Base-by-base conservation (phyloP, 2,797 vertebrate species). In the Perodicticus potto region DNA sequence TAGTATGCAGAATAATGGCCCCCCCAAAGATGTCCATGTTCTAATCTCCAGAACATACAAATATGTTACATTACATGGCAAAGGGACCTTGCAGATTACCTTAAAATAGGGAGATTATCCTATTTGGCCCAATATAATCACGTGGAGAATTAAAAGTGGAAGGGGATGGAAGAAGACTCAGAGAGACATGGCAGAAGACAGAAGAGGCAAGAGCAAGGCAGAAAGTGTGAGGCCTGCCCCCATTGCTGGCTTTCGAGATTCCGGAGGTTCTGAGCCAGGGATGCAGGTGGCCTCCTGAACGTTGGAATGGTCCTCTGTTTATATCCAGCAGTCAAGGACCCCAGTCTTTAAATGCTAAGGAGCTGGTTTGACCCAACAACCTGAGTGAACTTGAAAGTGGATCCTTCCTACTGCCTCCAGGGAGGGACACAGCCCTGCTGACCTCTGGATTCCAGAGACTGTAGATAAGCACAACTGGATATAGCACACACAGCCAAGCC, bases 171-270 rank as follows among this genome's bases (percentile, higher is more conserved):
- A 86, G 63, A 43, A 78, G 61, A 23, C 10, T 73, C 17, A 37
- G 22, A 45, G 23, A 84, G 32, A 53, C 11, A 11, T 7, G 3
- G 73, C 23, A 9, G 86, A 49, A 34, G 63, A n/a, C 49, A 53
- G 49, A 53, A 70, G 77, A 74, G 14, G 17, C 13, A n/a, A 57
- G 17, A 67, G 55, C 43, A 72, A n/a, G 7, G 29, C 13, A 23
- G 27, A 53, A 34, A 19, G 2, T 9, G 57, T 53, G 34, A 22
- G 2, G n/a, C 25, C 11, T 1, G 1, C 69, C 5, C n/a, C 1
- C 0, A 0, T 5, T 32, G 12, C 12, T 86, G 65, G 17, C 40
- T 92, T 53, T 53, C 57, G 32, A 91, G 73, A 59, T 57, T 43
- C 34, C 77, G 25, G 27, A 10, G 12, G 5, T 25, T 14, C 1